Base-by-base conservation (phyloP, 1,140 invertebrate genomes). In the Tetranychus urticae region DNA sequence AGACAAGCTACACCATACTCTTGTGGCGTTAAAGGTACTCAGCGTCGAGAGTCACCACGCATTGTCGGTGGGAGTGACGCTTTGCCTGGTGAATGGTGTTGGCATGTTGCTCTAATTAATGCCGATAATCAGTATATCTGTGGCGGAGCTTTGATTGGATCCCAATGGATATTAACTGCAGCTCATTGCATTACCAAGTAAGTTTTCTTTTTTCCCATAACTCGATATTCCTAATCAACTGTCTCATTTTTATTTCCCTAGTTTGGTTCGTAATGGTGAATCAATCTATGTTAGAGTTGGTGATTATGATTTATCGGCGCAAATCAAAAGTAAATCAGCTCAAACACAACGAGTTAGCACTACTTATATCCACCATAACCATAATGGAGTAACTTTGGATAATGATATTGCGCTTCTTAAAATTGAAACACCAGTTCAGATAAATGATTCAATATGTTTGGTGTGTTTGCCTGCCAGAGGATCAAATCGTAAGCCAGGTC, bases 161-260 rank as follows among this genome's bases (percentile, higher is more conserved):
- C 85, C 1, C 84, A 89, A 70, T 94, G 90, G 90, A 85, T 94
- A 10, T 76, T 96, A 1, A 93, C 88, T 1, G 90, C 90, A 0
- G 90, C 90, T 14, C 90, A 97, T 71, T 97, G 91, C 70, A 88
- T 94, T 39, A 89, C 86, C 58, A 90, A 88, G 88, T 91, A 76
- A 79, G 79, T 78, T 14, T 31, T 4, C 34, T 39, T 35, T 56
- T 56, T 36, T 36, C 23, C 13, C 2, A 39, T 36, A 3, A 1
- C 52, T 59, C 3, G 35, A 47, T 59, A 4, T 39, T 58, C 36
- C 35, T 52, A 42, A 3, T 50, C 39, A 13, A 50, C 2, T 50
- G 0, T 55, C 35, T 58, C 58, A 52, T 66, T 64, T 56, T 63
- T 64, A 76, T 74, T 45, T 62, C 64, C 59, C 7, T 71, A 92